Evolutionary conservation across 1,140 invertebrate genomes (phyloP), one percentile per base, ranked within the genome.

Genomic region (Ectropis grisescens): DNA sequence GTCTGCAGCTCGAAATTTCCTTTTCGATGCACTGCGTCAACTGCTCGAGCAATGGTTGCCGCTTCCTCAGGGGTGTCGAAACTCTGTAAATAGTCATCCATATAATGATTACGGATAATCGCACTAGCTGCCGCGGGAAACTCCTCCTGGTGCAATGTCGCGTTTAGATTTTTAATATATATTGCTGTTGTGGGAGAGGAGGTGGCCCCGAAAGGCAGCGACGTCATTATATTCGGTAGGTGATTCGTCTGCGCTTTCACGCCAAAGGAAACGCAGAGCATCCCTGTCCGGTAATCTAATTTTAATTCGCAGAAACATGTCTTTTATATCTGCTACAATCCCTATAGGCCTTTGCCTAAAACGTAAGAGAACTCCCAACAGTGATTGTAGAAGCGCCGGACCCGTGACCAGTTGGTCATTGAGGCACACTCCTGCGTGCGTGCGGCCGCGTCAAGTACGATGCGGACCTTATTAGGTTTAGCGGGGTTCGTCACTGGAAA

Each of bases 1-100:
- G 4, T 9, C 9, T 4, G 4, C 19, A 22, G 9, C 4, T 22
- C 4, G 19, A 22, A 22, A 22, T 9, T 9, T 5, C 4, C 19
- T 9, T 22, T 22, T 9, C 9, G 4, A 9, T 22, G 19, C 4
- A 22, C 19, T 22, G 4, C 19, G 19, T 9, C 4, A 4, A 22
- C 19, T 9, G 4, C 19, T 22, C 9, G 4, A 22, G 9, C 9
- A 9, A 9, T 9, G 19, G 4, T 4, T 22, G 9, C 9, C 4
- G 51, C 46, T 1, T 43, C 14, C 8, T n/a, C 13, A n/a, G 24
- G 33, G 2, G 6, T 24, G 7, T 30, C 13, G 11, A 11, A 66
- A 12, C 50, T 54, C 31, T 64, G 44, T 3, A 74, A 32, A 34
- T 50, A 79, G 41, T 79, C 69, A 26, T 76, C 69, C 54, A 74